Percentiles rank a stretch among this genome's conserved stretches.
Evolutionary conservation across 2,113 vertebrate genomes (phyloP).

Genomic region (Pelecanoides urinatrix): DNA sequence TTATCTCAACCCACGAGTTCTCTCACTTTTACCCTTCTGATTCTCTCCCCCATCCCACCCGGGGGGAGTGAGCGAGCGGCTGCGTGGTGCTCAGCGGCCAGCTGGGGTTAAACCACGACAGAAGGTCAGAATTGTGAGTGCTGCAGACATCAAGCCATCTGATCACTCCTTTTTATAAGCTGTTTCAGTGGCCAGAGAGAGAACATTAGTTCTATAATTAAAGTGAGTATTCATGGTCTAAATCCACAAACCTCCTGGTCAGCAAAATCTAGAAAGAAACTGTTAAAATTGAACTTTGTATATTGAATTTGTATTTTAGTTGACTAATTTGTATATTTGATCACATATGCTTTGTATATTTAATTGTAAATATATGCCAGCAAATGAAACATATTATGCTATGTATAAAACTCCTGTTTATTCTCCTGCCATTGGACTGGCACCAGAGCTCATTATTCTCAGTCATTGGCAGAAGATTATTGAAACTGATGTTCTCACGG

Average conservation of each 20-base stretch:
- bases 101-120: too few relatives aligned
- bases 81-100: too few relatives aligned
- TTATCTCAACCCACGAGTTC: too few relatives aligned
- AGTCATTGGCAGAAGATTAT: background rate
- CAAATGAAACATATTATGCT: background rate
- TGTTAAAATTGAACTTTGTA: background rate
- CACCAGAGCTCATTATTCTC: background rate
- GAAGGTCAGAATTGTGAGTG: background rate
- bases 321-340: background rate
- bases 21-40: too few relatives aligned
- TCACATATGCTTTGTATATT: background rate
- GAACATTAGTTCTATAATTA: background rate
- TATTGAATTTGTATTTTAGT: background rate
- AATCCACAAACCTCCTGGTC: background rate
- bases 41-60: too few relatives aligned
- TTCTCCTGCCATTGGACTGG: background rate
- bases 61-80: too few relatives aligned
- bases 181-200: background rate
- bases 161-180: background rate
- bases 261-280: background rate
- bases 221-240: background rate
- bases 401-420: background rate
- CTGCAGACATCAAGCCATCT: background rate
- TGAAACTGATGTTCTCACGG: background rate
- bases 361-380: background rate